Percentiles rank a stretch among this genome's conserved stretches.
Evolutionary conservation across 2,888 invertebrate species (phyloP).

Genomic region (Hypercompe scribonia): DNA sequence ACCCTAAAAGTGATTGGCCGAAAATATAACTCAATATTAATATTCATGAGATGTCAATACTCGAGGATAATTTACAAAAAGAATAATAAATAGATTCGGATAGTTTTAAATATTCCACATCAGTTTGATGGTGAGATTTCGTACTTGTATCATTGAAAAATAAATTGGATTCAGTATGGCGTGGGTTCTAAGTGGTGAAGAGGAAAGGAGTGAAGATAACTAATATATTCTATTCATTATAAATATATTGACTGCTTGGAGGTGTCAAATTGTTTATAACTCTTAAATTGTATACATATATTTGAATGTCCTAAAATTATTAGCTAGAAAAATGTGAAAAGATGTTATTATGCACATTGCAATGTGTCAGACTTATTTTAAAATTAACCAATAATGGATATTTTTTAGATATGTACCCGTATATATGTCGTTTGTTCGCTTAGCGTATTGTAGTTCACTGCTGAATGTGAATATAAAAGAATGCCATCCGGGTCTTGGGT

Average conservation of each 20-base stretch:
- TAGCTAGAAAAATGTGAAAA: too few relatives aligned
- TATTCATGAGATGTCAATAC: conserved; percentile 40
- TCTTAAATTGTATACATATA: neutral
- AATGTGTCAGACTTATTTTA: too few relatives aligned
- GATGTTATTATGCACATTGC: too few relatives aligned
- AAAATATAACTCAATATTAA: conserved; percentile 28
- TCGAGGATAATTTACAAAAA: conserved; percentile 20
- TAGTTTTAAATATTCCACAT: conserved; percentile 16
- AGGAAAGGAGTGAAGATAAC: neutral
- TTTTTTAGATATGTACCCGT: too few relatives aligned
- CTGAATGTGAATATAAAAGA: too few relatives aligned
- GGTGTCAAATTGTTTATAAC: neutral
- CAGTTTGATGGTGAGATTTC: conserved; percentile 1
- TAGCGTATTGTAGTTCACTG: too few relatives aligned
- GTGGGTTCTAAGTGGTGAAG: neutral
- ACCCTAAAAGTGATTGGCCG: conserved; percentile 15
- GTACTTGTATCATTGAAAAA: conserved; percentile 4
- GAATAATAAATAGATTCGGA: conserved; percentile 1
- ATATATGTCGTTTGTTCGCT: too few relatives aligned
- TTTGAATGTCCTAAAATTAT: neutral
- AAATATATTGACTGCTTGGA: neutral
- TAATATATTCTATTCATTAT: neutral
- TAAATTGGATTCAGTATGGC: neutral
- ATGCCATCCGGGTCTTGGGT: too few relatives aligned
- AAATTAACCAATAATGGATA: too few relatives aligned